These are phyloP conservation scores for Sebastes nivosus DNA, from an alignment of 2,797 vertebrate species.

Conservation along the genomic window DNA sequence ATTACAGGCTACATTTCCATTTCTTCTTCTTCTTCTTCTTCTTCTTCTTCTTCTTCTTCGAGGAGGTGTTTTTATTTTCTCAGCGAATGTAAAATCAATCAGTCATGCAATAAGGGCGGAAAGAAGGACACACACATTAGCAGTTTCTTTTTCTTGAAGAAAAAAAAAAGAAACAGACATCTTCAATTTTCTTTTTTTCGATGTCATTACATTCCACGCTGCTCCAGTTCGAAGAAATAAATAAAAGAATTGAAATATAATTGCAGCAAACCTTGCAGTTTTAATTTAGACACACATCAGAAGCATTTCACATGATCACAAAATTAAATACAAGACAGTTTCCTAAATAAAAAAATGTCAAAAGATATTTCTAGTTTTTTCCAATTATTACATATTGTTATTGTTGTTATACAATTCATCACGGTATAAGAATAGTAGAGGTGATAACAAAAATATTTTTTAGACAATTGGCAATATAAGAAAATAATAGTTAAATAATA, in stretches of 20 bases:
- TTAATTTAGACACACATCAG: conserved; percentile 54
- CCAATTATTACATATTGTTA: background rate
- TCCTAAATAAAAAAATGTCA: background rate
- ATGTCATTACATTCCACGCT: conserved; percentile 96
- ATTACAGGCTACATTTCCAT: conserved; percentile 39
- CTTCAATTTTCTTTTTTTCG: conserved; percentile 76
- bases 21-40: conserved; percentile 23
- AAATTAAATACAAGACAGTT: background rate
- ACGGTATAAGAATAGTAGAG: background rate
- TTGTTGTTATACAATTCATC: background rate
- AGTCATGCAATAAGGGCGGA: conserved; percentile 92
- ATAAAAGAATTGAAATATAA: conserved; percentile 85
- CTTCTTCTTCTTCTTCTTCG: conserved; percentile 43
- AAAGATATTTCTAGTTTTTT: background rate
- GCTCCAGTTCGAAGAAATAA: conserved; percentile 89
- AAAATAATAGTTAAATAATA: background rate
- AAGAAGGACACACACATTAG: conserved; percentile 79
- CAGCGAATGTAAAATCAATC: conserved; percentile 84
- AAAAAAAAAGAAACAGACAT: conserved; percentile 49
- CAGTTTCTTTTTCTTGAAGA: conserved; percentile 80
- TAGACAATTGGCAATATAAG: background rate
- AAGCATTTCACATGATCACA: conserved; percentile 21
- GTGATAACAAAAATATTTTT: background rate
- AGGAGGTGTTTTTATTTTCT: conserved; percentile 72
- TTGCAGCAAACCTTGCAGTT: conserved; percentile 63